Evolutionary conservation across 2,888 invertebrate species (phyloP), one percentile per base, ranked within the genome.

Genomic region (Eulithis prunata): DNA sequence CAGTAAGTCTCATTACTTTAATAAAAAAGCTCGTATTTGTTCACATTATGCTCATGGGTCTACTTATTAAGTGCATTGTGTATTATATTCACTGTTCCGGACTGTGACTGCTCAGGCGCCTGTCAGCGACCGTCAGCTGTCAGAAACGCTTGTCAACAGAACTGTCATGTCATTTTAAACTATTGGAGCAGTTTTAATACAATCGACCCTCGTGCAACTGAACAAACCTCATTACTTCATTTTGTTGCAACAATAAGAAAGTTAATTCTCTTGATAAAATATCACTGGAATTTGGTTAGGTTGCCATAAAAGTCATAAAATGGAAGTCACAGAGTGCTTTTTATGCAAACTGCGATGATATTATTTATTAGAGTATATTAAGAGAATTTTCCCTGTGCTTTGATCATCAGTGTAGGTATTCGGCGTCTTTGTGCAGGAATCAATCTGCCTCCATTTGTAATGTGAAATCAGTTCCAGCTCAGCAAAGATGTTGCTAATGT

Each of bases 71-170:
- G 41, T 43, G 66, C 58, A 72, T 73, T 72, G 69, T 64, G 66
- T 65, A 64, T 62, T 62, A 59, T 32, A 65, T 53, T 45, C 53
- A 55, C 65, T 74, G 78, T 70, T 74, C 74, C 74, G 74, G 71
- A 68, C 58, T 64, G 57, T 65, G 64, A 70, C 62, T 68, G 70
- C 74, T 73, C 70, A 70, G 71, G 71, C 74, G 65, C 72, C 78
- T 71, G 74, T 74, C 78, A 78, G 57, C 72, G 10, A 36, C 71
- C 78, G 89, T 87, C 90, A 88, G 81, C 69, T 81, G 88, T 90
- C 90, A 86, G 88, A 81, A 82, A 88, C 90, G 91, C 88, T 83
- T 90, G 91, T 92, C 92, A 93, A 87, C 87, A 83, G 88, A 85
- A 86, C 8, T 41, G 41, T 41, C 41, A 41, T 10, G 32, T 32